Evolutionary conservation across 2,797 vertebrate genomes (phyloP), one percentile per base, ranked within the genome.

Genomic region (Hafferia zeledoni): DNA sequence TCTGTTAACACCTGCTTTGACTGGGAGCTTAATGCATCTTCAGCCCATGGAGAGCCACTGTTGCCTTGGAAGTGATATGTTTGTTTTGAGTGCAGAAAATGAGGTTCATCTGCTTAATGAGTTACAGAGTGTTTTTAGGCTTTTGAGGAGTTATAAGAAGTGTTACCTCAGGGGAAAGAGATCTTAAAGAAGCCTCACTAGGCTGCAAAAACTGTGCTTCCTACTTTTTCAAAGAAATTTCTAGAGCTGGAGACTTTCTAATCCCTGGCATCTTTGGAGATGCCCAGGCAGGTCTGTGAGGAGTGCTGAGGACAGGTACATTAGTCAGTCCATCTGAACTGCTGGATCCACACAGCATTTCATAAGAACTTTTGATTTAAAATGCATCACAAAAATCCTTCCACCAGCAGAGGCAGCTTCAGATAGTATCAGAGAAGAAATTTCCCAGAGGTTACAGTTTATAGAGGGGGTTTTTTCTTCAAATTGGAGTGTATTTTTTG

Each of bases 261-360:
- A 76, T 83, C 22, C 18, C 20, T 56, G 49, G 14, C 8, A 30
- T 37, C 30, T 82, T 46, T 70, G 71, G 81, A 87, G 64, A 57
- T 44, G 53, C 5, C 35, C 67, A 47, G 77, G 28, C 67, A 72
- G 67, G 22, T 37, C 41, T 8, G 4, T 35, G 80, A 9, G 55
- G 64, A 11, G 44, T 68, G 47, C 84, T 85, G 53, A 53, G 28
- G 46, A 28, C 37, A 47, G 41, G 14, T 39, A 10, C 69, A 43
- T 95, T 90, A 92, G 17, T 67, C 49, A 94, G 81, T 82, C 86
- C 78, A 64, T 92, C 81, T 83, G 86, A 96, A 87, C 85, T 88
- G 47, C 61, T 78, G 61, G 15, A 52, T 35, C 52, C 63, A 84
- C 35, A 18, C 56, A 80, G 33, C 52, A 18, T 72, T 81, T 87